A percentile compares a stretch with the other conserved stretches of the same genome.
These are phyloP conservation scores for Chalcis sispes DNA, from an alignment of 2,888 invertebrate species.

Conservation along the genomic window DNA sequence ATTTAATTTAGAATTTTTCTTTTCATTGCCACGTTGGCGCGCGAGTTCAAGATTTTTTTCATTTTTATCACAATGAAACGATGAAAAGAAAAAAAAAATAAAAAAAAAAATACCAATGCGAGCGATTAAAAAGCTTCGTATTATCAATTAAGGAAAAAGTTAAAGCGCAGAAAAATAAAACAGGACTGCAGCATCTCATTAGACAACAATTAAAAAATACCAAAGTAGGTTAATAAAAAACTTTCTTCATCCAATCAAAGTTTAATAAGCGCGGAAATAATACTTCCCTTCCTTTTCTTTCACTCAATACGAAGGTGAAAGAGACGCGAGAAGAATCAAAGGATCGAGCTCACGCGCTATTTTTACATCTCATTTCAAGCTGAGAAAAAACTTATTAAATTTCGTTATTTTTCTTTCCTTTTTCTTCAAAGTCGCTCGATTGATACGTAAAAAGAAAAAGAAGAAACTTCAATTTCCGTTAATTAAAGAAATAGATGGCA, in stretches of 20 bases:
- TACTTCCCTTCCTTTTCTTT: background rate
- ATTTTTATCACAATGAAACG: too few species aligned
- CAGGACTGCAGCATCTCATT: background rate
- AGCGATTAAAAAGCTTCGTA: too few species aligned
- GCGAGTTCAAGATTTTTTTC: too few species aligned
- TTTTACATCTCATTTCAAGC: background rate
- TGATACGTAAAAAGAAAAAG: background rate
- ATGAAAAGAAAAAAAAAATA: too few species aligned
- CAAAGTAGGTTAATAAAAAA: constrained; percentile 33
- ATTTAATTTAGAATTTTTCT: too few species aligned
- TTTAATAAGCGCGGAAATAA: constrained; percentile 17
- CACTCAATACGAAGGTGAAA: too few species aligned
- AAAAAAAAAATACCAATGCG: too few species aligned
- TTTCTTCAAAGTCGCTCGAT: background rate
- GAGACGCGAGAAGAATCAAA: background rate
- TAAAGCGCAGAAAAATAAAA: background rate
- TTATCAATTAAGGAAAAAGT: background rate
- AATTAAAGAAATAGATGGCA: background rate
- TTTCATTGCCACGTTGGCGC: too few species aligned
- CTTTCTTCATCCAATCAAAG: constrained; percentile 2
- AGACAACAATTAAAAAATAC: background rate
- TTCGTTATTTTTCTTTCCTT: constrained; percentile 2
- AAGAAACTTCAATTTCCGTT: constrained; percentile 4
- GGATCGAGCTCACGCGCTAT: too few species aligned
- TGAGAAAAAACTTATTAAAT: background rate